Evolutionary conservation across 2,113 vertebrate species (phyloP), one percentile per base, ranked within the genome.

Genomic region (Motacilla alba): DNA sequence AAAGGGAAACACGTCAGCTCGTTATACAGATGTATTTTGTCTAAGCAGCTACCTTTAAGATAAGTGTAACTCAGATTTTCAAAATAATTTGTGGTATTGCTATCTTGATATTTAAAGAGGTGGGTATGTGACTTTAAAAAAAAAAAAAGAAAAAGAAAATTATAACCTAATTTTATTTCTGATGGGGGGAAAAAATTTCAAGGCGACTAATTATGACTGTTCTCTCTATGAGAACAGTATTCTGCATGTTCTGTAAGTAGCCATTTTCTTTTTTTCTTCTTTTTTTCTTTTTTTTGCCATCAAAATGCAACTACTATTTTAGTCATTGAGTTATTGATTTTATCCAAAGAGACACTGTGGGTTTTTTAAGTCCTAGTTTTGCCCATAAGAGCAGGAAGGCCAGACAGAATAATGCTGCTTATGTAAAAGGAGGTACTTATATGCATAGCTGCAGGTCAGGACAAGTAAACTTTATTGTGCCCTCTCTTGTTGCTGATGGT

Each of bases 391-490:
- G 43, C 28, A 58, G 73, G 87, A 82, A 60, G 43, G 18, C 74
- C 47, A 91, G 93, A 92, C 87, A 95, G 77, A 95, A 68, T 85
- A 91, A 50, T 33, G n/a, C 41, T 68, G 44, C 49, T 30, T 62
- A 81, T 64, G n/a, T 78, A 58, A 10, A 78, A 90, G 41, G 68
- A 89, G 47, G 46, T 75, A 95, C 80, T 83, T 41, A 8, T 24
- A 76, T 18, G 39, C 43, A 70, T 89, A 86, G 81, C 88, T 95
- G 78, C 89, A 94, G 90, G 95, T 96, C 92, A 93, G 76, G 66
- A 83, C 94, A 96, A 73, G 95, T 73, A 82, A 89, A 86, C 11
- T 91, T 96, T 79, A 93, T 92, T 96, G 88, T 96, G 79, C 37
- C 22, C 95, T 84, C 62, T 93, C 49, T 86, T 83, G 41, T 75